Conservation (phyloP, 2,888 invertebrate species). For the Tenthredo scrophulariae region DNA sequence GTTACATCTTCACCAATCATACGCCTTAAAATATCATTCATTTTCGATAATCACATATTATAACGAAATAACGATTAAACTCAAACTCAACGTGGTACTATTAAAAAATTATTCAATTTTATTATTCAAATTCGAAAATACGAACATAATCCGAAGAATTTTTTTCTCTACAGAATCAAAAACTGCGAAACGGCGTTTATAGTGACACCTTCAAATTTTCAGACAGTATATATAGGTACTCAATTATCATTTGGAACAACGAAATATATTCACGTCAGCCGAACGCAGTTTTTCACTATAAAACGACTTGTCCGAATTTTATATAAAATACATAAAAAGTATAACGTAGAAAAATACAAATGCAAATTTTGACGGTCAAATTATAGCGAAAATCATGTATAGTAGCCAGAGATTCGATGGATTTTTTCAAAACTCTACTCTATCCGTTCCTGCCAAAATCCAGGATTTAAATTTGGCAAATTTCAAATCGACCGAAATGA, state of each 20-base stretch:
- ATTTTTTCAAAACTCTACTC: background rate
- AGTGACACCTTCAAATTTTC: background rate
- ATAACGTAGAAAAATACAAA: constrained; percentile 37
- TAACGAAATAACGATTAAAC: constrained; percentile 8
- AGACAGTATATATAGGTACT: background rate
- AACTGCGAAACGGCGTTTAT: background rate
- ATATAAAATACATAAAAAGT: constrained; percentile 26
- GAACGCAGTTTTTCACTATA: background rate
- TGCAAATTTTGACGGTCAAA: constrained; percentile 8
- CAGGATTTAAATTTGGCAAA: constrained; percentile 25
- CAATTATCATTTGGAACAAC: constrained; percentile 8
- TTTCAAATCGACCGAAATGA: constrained; percentile 57
- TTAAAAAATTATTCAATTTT: background rate
- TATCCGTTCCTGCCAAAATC: background rate
- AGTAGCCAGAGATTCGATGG: background rate
- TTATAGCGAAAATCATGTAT: constrained; percentile 47
- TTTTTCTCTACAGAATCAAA: background rate
- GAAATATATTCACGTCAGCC: background rate
- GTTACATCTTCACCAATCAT: constrained; percentile 62
- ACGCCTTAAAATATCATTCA: constrained; percentile 60
- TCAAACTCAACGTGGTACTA: background rate
- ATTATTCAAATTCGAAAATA: background rate
- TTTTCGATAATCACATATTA: constrained; percentile 13
- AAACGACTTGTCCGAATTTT: background rate
- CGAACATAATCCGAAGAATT: background rate